These are phyloP conservation scores for Drosophila lacteicornis DNA, from an alignment of 1,140 invertebrate genomes.

Conservation along the genomic window DNA sequence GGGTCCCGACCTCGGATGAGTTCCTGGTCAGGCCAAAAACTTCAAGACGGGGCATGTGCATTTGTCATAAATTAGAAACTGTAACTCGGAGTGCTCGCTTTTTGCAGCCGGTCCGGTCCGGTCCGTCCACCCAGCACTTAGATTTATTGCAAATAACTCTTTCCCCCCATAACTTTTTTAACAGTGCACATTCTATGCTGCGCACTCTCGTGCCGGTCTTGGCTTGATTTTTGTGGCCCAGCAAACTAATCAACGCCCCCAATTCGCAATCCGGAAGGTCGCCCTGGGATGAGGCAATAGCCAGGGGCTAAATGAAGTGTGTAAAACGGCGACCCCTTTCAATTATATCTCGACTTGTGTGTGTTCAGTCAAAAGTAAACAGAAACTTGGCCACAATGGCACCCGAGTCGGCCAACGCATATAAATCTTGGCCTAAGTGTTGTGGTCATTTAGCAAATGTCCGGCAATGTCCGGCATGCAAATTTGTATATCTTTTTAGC, in stretches of 20 bases:
- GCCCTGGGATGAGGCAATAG: constrained; percentile 34
- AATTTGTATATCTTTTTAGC: constrained; percentile 53
- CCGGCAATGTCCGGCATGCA: constrained; percentile 73
- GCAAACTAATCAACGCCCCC: constrained; percentile 79
- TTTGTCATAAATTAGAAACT: constrained; percentile 83
- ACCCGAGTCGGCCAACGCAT: constrained; percentile 39
- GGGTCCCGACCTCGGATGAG: constrained; percentile 36
- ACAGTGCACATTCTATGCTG: constrained; percentile 34
- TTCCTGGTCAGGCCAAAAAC: constrained; percentile 61
- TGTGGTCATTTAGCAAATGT: constrained; percentile 82
- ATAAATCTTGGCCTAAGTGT: constrained; percentile 77
- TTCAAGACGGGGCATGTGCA: constrained; percentile 75
- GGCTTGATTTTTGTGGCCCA: constrained; percentile 60
- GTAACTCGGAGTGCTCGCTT: constrained; percentile 60
- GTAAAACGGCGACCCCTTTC: constrained; percentile 49
- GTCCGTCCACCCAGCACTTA: constrained; percentile 59
- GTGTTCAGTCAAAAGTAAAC: constrained; percentile 71
- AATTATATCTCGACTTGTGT: constrained; percentile 46
- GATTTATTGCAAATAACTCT: constrained; percentile 82
- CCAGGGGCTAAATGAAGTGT: constrained; percentile 78
- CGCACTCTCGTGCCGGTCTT: constrained; percentile 28
- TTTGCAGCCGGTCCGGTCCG: constrained; percentile 12
- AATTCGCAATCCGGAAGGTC: constrained; percentile 46
- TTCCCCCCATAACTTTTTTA: constrained; percentile 47
- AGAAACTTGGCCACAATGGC: constrained; percentile 68